Evolutionary conservation across 2,113 vertebrate species (phyloP), one percentile per base, ranked within the genome.

Genomic region (Elachura formosa): DNA sequence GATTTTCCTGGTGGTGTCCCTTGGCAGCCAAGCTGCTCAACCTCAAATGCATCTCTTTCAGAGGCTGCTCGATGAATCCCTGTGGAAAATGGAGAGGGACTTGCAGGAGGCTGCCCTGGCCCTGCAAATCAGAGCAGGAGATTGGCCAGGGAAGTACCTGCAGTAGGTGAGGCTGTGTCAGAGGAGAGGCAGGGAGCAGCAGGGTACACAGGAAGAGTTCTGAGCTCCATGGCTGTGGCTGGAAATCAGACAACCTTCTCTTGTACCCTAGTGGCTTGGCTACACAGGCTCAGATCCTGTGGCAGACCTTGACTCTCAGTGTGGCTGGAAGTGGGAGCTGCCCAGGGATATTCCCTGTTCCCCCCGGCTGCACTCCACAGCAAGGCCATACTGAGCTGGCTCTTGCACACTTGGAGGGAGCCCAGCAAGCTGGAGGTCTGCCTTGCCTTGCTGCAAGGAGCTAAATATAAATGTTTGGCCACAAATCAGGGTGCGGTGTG

Each of bases 181-280:
- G 48, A 33, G 58, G 54, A 56, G 48, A 51, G 56, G 46, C 36
- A 11, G 67, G 34, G 84, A 61, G 88, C 21, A 5, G 54, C 4
- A 5, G 52, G 29, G 45, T 4, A 49, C 36, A 33, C 0, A 0
- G 77, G 28, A 62, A 59, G 59, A 7, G 3, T 11, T 38, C 73
- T 9, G 10, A 4, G 36, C 51, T 0, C 12, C 28, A 12, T 41
- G 84, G 46, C 54, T 59, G 63, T 2, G 2, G 11, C 59, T 84
- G 74, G 43, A 49, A 78, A 66, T 40, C n/a, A 16, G 36, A 17
- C 46, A 52, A 9, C 16, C 41, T 72, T 46, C 0, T 0, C 52
- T 36, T 1, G 1, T 1, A 14, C 41, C 36, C 0, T 0, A 34
- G 45, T 3, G 68, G 63, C 48, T 82, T 0, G 0, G 40, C 49